Evolutionary conservation across 2,113 vertebrate species (phyloP).

Genomic region (Piaya cayana): DNA sequence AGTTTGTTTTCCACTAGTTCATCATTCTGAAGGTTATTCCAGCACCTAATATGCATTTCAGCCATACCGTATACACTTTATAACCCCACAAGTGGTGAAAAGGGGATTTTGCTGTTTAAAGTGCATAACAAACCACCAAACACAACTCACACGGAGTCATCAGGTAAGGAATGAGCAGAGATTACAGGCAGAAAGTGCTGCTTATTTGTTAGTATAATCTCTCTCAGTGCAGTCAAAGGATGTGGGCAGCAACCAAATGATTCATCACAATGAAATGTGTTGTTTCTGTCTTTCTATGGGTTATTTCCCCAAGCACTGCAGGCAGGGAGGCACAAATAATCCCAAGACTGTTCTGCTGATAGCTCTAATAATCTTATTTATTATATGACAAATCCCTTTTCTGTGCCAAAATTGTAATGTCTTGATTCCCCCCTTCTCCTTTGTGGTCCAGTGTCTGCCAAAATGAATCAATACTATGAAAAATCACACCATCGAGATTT

Average conservation of each 20-base stretch:
- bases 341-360: constrained; percentile 9
- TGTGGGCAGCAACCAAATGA: not conserved
- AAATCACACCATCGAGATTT: constrained; percentile 23
- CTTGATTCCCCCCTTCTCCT: not conserved
- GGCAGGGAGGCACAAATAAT: constrained; percentile 24
- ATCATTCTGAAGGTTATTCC: not conserved
- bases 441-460: not conserved
- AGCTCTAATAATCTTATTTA: constrained; percentile 47
- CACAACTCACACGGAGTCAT: not conserved
- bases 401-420: not conserved
- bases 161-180: not conserved
- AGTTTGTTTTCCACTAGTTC: not conserved
- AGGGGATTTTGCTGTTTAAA: not conserved
- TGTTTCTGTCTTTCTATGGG: not conserved
- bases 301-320: constrained; percentile 24
- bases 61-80: not conserved
- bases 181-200: not conserved
- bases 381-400: constrained; percentile 49
- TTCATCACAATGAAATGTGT: not conserved
- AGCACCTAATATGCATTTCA: not conserved
- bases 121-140: not conserved
- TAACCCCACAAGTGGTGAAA: not conserved
- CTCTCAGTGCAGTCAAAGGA: not conserved
- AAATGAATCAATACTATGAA: constrained; percentile 26
- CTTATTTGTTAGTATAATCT: not conserved